Evolutionary conservation across 2,797 vertebrate genomes (phyloP), one percentile per base, ranked within the genome.

Genomic region (Phataginus tricuspis): DNA sequence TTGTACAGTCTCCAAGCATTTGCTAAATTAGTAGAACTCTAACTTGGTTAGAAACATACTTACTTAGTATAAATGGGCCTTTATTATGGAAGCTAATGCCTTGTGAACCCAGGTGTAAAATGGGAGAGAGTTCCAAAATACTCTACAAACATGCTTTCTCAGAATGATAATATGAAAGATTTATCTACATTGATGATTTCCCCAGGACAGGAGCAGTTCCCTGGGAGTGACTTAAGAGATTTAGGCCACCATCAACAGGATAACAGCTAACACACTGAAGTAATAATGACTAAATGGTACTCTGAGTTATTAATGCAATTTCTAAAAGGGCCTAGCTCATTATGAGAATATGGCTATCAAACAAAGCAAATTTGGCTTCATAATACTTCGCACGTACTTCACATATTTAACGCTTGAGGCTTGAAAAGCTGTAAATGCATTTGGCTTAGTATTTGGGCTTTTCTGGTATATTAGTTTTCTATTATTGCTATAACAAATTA

Each of bases 301-400:
- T 49, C 78, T 94, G 92, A 97, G 92, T 95, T 96, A 96, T 92
- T 96, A 97, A 97, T 90, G 69, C 42, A 94, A 92, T 86, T 95
- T 96, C 94, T 91, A 93, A 89, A 92, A 97, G 75, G 72, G 37
- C 90, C 23, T 86, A n/a, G 68, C 71, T 93, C 27, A 63, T 91
- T 88, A 82, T 83, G 79, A 88, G 45, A 69, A 92, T 49, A 51
- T 49, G 69, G 88, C 61, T 83, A 61, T 59, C 55, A 86, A 95
- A 96, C 34, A 93, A 96, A 93, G 78, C 23, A 83, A 91, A 93
- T 75, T 95, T 94, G 94, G 85, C 91, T 90, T 37, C 27, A 66
- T 34, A 88, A 86, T 77, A 68, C 53, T 86, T 84, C 87, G 61
- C 3, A 80, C 21, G 10, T 66, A 85, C 31, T 55, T 71, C 64